A percentile compares a stretch with the other conserved stretches of the same genome.
Conservation (phyloP, 37 sponge, comb jelly and placozoan species). For the Mnemiopsis leidyi region DNA sequence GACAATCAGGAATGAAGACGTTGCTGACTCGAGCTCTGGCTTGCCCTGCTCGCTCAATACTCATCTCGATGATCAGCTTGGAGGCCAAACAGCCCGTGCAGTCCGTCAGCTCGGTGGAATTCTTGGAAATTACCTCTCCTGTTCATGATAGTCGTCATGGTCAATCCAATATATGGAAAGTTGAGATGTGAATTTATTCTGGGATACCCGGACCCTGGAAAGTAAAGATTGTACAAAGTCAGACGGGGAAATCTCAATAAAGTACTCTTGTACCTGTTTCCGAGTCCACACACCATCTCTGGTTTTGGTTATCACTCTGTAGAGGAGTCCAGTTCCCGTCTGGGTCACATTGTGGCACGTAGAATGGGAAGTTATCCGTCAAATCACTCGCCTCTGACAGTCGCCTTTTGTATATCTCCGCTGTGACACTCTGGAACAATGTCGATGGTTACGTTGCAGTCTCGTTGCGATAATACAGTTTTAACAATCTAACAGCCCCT, state of each 20-base stretch:
- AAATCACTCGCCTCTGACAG: neutral
- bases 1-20: neutral
- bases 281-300: constrained; percentile 16
- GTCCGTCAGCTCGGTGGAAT: neutral
- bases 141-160: neutral
- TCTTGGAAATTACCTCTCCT: constrained; percentile 5
- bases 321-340: neutral
- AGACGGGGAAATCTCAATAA: too few species aligned
- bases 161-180: neutral
- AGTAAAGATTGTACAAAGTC: too few species aligned
- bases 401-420: neutral
- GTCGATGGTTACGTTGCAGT: neutral
- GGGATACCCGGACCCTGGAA: too few species aligned
- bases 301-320: neutral
- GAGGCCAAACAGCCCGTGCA: neutral
- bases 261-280: neutral
- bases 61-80: neutral
- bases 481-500: too few species aligned
- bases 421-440: neutral
- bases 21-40: neutral
- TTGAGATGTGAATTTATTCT: neutral
- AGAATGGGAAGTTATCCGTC: neutral
- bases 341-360: constrained; percentile 22
- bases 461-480: too few species aligned
- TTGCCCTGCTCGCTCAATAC: neutral